A percentile compares a stretch with the other conserved stretches of the same genome.
These are phyloP conservation scores for Staurois parvus DNA, from an alignment of 2,797 vertebrate species.

Conservation along the genomic window DNA sequence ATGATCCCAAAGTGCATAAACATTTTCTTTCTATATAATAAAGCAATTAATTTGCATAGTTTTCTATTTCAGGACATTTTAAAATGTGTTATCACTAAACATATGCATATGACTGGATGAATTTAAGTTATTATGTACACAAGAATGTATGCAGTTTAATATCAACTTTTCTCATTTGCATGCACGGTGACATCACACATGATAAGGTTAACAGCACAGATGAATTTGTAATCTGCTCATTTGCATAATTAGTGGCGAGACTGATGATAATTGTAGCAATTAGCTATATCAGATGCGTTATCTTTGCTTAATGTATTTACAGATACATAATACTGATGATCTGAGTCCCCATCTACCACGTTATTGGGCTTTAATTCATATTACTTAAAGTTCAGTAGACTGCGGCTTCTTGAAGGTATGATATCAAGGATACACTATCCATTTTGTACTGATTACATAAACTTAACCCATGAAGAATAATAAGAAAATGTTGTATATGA, in stretches of 20 bases:
- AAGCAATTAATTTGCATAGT: no score
- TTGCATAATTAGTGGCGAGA: constrained; percentile 50
- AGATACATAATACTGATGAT: constrained; percentile 45
- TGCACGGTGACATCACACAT: constrained; percentile 37
- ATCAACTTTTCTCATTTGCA: constrained; percentile 24
- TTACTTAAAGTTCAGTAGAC: constrained; percentile 29
- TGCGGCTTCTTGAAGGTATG: background rate
- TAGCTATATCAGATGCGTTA: constrained; percentile 46
- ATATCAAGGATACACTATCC: background rate
- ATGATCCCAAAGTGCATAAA: no score
- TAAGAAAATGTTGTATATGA: constrained; percentile 11
- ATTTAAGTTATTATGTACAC: background rate
- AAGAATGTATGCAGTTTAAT: constrained; percentile 14
- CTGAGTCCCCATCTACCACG: constrained; percentile 9
- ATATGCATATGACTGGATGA: background rate
- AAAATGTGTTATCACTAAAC: background rate
- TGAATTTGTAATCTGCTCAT: constrained; percentile 43
- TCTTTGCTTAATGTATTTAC: constrained; percentile 52
- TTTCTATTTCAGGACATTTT: no score
- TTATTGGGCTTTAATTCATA: constrained; percentile 28
- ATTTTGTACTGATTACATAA: background rate
- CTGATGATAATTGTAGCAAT: constrained; percentile 52
- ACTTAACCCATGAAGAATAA: background rate
- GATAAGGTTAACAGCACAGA: constrained; percentile 49
- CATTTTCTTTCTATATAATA: no score